Percentiles rank a stretch among this genome's conserved stretches.
These are phyloP conservation scores for Nephrotoma flavescens DNA, from an alignment of 2,888 invertebrate species.

Conservation along the genomic window DNA sequence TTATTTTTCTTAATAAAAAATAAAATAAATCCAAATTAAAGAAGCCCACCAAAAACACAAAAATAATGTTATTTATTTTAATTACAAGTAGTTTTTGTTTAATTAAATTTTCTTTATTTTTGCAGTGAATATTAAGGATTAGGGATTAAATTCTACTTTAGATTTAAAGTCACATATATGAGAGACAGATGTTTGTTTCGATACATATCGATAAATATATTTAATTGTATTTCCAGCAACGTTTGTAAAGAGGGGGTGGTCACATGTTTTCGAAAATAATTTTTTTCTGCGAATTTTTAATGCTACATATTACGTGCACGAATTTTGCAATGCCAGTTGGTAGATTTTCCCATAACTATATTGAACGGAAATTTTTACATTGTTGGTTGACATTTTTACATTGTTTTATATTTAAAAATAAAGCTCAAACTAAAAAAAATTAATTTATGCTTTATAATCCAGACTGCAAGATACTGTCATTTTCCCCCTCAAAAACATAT, in stretches of 20 bases:
- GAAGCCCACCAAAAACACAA: not conserved
- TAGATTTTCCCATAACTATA: not conserved
- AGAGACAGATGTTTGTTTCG: not conserved
- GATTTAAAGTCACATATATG: not conserved
- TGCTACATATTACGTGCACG: not conserved
- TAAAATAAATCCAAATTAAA: not conserved
- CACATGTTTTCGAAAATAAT: not conserved
- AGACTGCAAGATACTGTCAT: too few relatives aligned
- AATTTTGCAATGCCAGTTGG: not conserved
- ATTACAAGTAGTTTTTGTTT: not conserved
- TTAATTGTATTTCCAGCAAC: not conserved
- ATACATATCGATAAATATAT: not conserved
- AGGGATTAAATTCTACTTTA: not conserved
- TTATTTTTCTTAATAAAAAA: not conserved
- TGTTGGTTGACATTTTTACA: not conserved
- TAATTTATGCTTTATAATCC: too few relatives aligned
- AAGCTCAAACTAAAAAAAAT: too few relatives aligned
- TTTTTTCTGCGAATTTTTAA: not conserved
- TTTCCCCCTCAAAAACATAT: too few relatives aligned
- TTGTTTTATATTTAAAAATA: too few relatives aligned
- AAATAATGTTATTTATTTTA: not conserved
- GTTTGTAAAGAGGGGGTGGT: not conserved
- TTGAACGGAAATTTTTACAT: not conserved
- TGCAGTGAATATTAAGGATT: not conserved
- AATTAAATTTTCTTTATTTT: not conserved